Percentiles rank a stretch among this genome's conserved stretches.
These are phyloP conservation scores for Lagorchestes hirsutus DNA, from an alignment of 2,797 vertebrate genomes.

Conservation along the genomic window DNA sequence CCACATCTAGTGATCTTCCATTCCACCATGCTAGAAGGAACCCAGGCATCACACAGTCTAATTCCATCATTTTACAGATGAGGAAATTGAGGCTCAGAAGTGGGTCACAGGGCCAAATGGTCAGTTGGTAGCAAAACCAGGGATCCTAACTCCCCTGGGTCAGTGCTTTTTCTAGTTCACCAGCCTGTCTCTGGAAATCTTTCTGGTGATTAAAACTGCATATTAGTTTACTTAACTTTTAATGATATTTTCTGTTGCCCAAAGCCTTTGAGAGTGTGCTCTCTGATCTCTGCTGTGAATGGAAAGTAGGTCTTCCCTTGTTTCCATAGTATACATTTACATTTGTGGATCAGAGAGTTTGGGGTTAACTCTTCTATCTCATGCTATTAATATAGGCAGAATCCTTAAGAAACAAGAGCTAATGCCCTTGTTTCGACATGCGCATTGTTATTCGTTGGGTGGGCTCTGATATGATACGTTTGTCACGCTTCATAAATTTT, in stretches of 20 bases:
- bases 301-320: neutral
- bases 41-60: neutral
- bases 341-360: neutral
- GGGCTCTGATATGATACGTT: conserved; percentile 86
- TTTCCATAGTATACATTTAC: neutral
- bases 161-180: neutral
- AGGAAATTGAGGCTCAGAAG: neutral
- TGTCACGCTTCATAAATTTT: conserved; percentile 88
- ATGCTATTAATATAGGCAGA: conserved; percentile 21
- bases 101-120: neutral
- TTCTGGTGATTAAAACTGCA: neutral
- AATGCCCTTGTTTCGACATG: conserved; percentile 47
- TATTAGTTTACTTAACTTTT: neutral
- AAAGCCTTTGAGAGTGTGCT: neutral
- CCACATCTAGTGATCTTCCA: neutral
- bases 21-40: neutral
- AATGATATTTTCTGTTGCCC: neutral
- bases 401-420: conserved; percentile 4
- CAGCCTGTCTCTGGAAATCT: neutral
- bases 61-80: neutral
- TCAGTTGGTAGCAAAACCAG: neutral
- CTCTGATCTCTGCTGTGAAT: neutral
- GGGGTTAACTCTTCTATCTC: neutral
- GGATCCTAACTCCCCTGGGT: neutral
- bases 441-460: conserved; percentile 86